phyloP scores from a whole-genome alignment of 2,113 vertebrate genomes.

The Ptilonorhynchus violaceus region DNA sequence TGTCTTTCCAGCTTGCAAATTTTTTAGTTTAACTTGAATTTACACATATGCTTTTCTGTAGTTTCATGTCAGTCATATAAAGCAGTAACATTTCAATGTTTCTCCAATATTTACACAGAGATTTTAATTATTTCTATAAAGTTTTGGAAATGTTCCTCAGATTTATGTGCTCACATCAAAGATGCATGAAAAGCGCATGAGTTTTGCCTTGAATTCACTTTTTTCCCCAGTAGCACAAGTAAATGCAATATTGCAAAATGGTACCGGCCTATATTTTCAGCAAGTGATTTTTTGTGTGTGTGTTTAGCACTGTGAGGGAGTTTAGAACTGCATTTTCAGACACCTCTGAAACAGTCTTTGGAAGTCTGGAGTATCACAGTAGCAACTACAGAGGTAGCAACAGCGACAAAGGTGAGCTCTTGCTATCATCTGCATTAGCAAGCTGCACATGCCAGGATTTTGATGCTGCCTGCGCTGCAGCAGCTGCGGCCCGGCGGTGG shows the following conservation, averaged over 20 bases:
- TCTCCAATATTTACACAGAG: not conserved
- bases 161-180: not conserved
- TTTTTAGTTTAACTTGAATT: not conserved
- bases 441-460: fast-evolving
- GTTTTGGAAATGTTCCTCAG: not conserved
- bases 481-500: not conserved
- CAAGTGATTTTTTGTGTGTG: fast-evolving
- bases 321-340: not conserved
- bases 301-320: fast-evolving
- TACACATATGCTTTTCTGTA: not conserved
- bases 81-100: not conserved
- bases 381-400: not conserved
- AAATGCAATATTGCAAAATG: not conserved
- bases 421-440: fast-evolving
- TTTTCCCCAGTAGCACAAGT: not conserved
- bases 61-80: not conserved
- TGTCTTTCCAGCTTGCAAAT: not conserved
- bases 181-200: fast-evolving
- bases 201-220: not conserved
- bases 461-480: fast-evolving
- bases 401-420: fast-evolving
- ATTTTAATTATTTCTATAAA: not conserved
- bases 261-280: not conserved
- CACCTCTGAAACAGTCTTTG: not conserved
- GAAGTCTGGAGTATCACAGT: fast-evolving